Evolutionary conservation across 2,797 vertebrate genomes (phyloP).

Genomic region (Cryptoprocta ferox): DNA sequence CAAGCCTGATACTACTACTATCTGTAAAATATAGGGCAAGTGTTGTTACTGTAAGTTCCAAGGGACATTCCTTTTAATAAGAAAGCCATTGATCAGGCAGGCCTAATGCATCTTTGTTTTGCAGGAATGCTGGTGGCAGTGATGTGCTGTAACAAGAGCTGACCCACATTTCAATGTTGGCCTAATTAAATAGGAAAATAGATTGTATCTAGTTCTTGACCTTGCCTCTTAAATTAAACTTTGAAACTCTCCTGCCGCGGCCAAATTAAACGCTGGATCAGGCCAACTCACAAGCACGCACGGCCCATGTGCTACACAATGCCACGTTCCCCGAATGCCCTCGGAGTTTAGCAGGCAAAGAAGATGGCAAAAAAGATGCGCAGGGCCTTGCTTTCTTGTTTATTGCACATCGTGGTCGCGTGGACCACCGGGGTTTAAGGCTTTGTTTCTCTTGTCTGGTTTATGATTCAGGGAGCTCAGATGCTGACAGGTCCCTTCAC

Average conservation of each 20-base stretch:
- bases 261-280: not conserved
- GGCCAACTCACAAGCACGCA: not conserved
- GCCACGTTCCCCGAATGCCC: accelerated
- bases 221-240: conserved; percentile 63
- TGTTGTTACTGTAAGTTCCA: not conserved
- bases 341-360: not conserved
- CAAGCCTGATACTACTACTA: not conserved
- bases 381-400: not conserved
- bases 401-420: accelerated
- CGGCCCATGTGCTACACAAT: accelerated
- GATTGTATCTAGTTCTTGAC: conserved; percentile 40
- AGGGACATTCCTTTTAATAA: not conserved
- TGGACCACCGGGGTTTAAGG: not conserved
- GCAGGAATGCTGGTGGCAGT: not conserved
- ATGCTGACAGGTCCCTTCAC: not conserved
- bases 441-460: not conserved
- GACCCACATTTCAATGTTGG: conserved; percentile 38
- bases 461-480: not conserved
- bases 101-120: not conserved
- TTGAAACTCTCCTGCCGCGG: not conserved
- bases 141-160: not conserved
- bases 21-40: not conserved
- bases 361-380: not conserved
- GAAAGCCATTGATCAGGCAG: not conserved
- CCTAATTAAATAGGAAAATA: conserved; percentile 59